Evolutionary conservation across 1,140 invertebrate species (phyloP).

Genomic region (Drosophila gunungcola): DNA sequence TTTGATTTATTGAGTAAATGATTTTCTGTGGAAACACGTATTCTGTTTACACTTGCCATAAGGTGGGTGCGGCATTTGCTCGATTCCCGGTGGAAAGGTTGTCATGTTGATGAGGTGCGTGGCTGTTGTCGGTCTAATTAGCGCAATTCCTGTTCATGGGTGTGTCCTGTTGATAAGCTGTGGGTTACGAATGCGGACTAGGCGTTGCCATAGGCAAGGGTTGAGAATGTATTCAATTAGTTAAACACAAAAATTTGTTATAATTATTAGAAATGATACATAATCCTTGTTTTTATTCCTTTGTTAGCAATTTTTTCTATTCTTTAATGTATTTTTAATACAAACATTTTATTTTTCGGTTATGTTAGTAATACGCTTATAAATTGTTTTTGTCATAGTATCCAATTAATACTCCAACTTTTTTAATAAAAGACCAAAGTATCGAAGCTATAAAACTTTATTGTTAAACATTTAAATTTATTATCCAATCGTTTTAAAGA

Average conservation of each 20-base stretch:
- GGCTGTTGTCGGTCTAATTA: constrained; percentile 60
- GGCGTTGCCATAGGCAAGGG: constrained; percentile 3
- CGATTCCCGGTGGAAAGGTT: neutral
- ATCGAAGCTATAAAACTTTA: neutral
- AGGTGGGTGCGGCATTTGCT: neutral
- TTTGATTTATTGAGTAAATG: constrained; percentile 77
- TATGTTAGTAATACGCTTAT: too few species aligned
- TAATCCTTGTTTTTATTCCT: too few species aligned
- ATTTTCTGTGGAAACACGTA: constrained; percentile 61
- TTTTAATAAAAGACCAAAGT: too few species aligned
- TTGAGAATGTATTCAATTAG: constrained; percentile 25
- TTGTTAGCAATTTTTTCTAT: too few species aligned
- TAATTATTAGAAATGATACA: too few species aligned
- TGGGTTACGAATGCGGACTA: neutral
- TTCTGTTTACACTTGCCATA: constrained; percentile 24
- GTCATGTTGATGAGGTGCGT: constrained; percentile 56
- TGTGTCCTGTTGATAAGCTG: constrained; percentile 39
- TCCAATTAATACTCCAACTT: too few species aligned
- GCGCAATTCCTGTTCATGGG: constrained; percentile 41
- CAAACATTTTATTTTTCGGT: neutral
- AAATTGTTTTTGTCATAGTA: too few species aligned
- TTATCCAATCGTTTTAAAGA: neutral
- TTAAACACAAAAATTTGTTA: neutral
- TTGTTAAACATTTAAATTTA: neutral
- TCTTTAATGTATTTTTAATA: neutral